A percentile compares a stretch with the other conserved stretches of the same genome.
These are phyloP conservation scores for Micropoecilia bifurca DNA, from an alignment of 2,797 vertebrate species.

Conservation along the genomic window DNA sequence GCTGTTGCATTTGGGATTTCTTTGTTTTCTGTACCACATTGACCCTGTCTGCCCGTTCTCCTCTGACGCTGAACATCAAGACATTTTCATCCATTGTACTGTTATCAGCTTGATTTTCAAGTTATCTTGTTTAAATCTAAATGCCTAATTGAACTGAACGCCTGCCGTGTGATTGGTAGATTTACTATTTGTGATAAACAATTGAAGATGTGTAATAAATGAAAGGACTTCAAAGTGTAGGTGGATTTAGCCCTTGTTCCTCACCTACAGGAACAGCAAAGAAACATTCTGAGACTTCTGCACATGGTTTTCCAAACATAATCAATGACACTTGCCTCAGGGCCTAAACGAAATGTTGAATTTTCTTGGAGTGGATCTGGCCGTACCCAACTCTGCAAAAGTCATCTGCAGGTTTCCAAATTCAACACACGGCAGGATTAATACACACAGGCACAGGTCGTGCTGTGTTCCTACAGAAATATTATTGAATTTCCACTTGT, in stretches of 20 bases:
- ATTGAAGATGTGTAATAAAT: background rate
- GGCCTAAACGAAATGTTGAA: constrained; percentile 34
- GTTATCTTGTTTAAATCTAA: background rate
- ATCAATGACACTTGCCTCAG: constrained; percentile 44
- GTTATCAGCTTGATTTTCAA: background rate
- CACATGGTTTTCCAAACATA: constrained; percentile 68
- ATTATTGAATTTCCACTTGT: constrained; percentile 66
- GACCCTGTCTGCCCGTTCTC: background rate
- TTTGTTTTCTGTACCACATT: background rate
- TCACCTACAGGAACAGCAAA: constrained; percentile 25
- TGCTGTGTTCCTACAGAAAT: constrained; percentile 38
- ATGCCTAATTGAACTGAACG: background rate
- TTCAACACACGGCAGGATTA: constrained; percentile 69
- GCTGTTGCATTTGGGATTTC: background rate
- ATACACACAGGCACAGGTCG: constrained; percentile 67
- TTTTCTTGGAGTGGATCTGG: constrained; percentile 54
- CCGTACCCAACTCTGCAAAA: constrained; percentile 48
- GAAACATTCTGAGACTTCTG: constrained; percentile 47
- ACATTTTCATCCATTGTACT: background rate
- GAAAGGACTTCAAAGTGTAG: background rate
- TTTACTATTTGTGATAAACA: background rate
- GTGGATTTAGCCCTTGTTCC: constrained; percentile 40
- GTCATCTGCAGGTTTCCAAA: constrained; percentile 52
- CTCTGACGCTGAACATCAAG: background rate
- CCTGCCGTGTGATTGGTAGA: background rate